These are phyloP conservation scores for Xanthia icteritia DNA, from an alignment of 2,888 invertebrate species.

Conservation along the genomic window DNA sequence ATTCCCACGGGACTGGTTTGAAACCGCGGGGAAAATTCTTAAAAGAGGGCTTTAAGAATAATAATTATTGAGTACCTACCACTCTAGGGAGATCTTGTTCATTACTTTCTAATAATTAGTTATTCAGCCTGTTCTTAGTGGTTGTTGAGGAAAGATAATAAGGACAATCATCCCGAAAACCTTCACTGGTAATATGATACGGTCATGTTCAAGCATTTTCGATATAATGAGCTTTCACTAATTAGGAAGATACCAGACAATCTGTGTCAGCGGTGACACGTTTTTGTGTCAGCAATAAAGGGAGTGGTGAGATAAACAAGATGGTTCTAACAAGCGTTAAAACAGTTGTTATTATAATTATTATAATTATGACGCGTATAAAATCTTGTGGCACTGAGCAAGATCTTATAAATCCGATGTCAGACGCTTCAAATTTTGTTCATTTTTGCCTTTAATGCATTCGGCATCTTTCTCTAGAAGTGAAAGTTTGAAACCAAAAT, in stretches of 20 bases:
- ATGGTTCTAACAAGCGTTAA: background rate
- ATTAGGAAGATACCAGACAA: conserved; percentile 22
- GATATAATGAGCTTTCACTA: conserved; percentile 41
- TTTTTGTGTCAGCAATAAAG: conserved; percentile 19
- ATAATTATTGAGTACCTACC: too few species aligned
- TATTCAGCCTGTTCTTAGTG: background rate
- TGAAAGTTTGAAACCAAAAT: too few species aligned
- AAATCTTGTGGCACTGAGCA: background rate
- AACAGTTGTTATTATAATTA: background rate
- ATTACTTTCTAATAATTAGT: background rate
- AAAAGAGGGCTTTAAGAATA: too few species aligned
- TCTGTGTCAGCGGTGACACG: conserved; percentile 30
- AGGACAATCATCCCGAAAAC: conserved; percentile 42
- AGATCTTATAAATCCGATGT: too few species aligned
- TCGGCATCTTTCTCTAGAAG: too few species aligned
- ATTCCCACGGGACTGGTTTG: too few species aligned
- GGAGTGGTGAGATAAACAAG: background rate
- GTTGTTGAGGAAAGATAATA: conserved; percentile 13
- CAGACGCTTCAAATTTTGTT: too few species aligned
- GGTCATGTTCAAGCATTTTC: conserved; percentile 40
- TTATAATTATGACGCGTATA: background rate
- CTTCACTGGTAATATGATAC: conserved; percentile 3
- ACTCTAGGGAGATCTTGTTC: background rate
- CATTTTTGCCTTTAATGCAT: too few species aligned
- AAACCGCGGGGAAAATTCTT: too few species aligned